These are phyloP conservation scores for Stenolophus ochropezus DNA, from an alignment of 2,888 invertebrate genomes.

Conservation along the genomic window DNA sequence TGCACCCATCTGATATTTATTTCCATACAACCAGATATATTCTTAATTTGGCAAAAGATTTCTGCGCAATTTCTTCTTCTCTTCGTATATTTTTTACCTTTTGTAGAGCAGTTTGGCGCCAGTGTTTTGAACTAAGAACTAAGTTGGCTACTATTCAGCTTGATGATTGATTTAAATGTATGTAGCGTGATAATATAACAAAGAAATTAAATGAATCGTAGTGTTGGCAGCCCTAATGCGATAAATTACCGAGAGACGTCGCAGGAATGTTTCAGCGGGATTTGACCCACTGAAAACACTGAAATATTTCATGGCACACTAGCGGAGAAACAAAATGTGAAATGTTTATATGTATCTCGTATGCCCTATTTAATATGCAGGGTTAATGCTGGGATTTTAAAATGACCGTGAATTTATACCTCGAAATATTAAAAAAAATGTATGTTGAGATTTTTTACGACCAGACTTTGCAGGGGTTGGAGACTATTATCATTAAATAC, in stretches of 20 bases:
- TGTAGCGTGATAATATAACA: conserved; percentile 37
- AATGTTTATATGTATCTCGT: not conserved
- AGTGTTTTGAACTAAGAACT: not conserved
- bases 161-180: conserved; percentile 22
- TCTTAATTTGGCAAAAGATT: not conserved
- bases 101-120: not conserved
- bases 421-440: no score
- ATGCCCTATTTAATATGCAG: no score
- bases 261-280: not conserved
- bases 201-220: conserved; percentile 36
- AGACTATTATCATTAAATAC: no score
- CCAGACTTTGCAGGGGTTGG: no score
- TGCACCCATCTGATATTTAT: no score
- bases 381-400: no score
- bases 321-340: not conserved
- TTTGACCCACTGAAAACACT: not conserved
- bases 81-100: not conserved
- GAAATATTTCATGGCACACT: not conserved
- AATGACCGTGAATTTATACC: no score
- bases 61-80: not conserved
- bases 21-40: not conserved
- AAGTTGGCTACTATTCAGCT: conserved; percentile 19
- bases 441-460: no score
- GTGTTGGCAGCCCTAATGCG: not conserved
- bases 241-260: not conserved